A percentile compares a stretch with the other conserved stretches of the same genome.
phyloP scores from a whole-genome alignment of 2,113 vertebrate genomes.

The Solea solea region DNA sequence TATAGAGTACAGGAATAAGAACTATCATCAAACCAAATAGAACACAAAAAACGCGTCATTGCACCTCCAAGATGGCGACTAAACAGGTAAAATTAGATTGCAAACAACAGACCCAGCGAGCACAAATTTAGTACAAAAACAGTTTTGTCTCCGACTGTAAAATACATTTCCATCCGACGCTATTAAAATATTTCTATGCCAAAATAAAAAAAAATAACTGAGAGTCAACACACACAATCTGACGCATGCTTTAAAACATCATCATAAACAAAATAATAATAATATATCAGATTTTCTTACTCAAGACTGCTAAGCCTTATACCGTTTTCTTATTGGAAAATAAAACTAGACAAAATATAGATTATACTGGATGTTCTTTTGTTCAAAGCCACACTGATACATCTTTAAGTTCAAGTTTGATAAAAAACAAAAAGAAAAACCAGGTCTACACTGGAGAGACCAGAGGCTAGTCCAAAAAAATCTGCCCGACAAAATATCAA shows the following conservation, averaged over 20 bases:
- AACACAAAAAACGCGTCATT: slow-evolving; percentile 61
- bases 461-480: slow-evolving; percentile 70
- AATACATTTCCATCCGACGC: slow-evolving; percentile 72
- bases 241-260: slow-evolving; percentile 77
- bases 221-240: slow-evolving; percentile 67
- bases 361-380: slow-evolving; percentile 77
- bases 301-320: slow-evolving; percentile 93
- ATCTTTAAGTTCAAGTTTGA: slow-evolving; percentile 76
- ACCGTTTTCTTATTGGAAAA: slow-evolving; percentile 82
- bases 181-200: slow-evolving; percentile 77
- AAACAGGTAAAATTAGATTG: slow-evolving; percentile 68
- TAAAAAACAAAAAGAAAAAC: slow-evolving; percentile 68
- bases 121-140: slow-evolving; percentile 74
- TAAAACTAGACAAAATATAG: slow-evolving; percentile 85
- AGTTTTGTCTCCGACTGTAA: slow-evolving; percentile 63
- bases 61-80: slow-evolving; percentile 73
- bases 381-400: slow-evolving; percentile 85
- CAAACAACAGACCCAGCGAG: slow-evolving; percentile 64
- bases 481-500: slow-evolving; percentile 67
- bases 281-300: slow-evolving; percentile 74
- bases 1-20: slow-evolving; percentile 67
- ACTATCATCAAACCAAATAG: slow-evolving; percentile 64
- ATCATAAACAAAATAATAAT: slow-evolving; percentile 65
- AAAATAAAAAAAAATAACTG: slow-evolving; percentile 64
- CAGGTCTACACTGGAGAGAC: slow-evolving; percentile 65